Evolutionary conservation across 2,888 invertebrate genomes (phyloP).

Genomic region (Serrognathus titanus): DNA sequence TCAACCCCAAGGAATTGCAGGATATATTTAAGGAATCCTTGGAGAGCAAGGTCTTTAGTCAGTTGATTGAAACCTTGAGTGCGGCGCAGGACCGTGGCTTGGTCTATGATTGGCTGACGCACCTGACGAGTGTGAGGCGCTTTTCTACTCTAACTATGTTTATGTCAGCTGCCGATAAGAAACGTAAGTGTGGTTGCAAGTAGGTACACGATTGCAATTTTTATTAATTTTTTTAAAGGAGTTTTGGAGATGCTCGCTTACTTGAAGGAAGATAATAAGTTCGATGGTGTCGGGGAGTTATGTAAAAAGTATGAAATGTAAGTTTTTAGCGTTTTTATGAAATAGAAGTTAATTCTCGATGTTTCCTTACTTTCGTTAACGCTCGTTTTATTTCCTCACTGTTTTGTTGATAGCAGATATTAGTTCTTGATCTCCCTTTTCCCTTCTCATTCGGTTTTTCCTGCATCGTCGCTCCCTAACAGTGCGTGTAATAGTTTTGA

Average conservation of each 20-base stretch:
- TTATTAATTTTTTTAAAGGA: neutral
- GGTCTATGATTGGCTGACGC: conserved; percentile 53
- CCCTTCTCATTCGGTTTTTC: no score
- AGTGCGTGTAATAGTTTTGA: no score
- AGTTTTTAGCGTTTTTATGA: no score
- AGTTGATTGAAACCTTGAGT: conserved; percentile 54
- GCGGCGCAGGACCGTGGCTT: conserved; percentile 35
- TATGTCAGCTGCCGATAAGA: conserved; percentile 56
- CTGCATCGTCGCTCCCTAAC: no score
- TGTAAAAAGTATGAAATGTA: no score
- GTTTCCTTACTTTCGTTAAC: no score
- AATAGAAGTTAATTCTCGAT: no score
- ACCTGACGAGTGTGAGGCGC: conserved; percentile 58
- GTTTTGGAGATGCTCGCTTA: neutral
- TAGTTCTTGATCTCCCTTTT: no score
- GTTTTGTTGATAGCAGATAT: no score
- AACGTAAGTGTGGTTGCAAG: conserved; percentile 47
- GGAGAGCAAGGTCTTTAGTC: conserved; percentile 61
- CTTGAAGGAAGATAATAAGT: neutral
- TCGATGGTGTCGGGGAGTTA: no score
- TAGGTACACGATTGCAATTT: neutral
- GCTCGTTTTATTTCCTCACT: no score
- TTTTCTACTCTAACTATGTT: conserved; percentile 66
- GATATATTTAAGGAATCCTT: conserved; percentile 65
- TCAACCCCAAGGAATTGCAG: conserved; percentile 57